Conservation (phyloP, 2,797 vertebrate genomes). For the Varecia variegata region DNA sequence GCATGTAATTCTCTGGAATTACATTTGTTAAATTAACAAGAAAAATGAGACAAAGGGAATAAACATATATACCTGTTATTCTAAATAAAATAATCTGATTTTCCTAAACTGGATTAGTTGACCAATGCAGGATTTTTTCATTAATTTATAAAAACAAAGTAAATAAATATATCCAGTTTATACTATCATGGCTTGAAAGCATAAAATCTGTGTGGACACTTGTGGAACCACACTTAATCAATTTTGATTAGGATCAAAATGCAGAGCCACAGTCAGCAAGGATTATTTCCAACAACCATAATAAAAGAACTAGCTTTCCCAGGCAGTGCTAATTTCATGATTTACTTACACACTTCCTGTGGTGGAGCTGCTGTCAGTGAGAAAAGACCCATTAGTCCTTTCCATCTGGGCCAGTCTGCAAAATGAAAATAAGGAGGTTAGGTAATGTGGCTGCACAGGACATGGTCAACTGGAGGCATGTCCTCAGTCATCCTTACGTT, state of each 20-base stretch:
- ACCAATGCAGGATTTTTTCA: background rate
- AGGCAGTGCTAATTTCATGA: background rate
- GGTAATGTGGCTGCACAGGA: fast-evolving
- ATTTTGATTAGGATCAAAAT: constrained; percentile 45
- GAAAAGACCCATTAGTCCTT: constrained; percentile 94
- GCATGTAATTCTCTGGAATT: background rate
- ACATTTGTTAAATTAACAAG: constrained; percentile 2
- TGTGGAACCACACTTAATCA: constrained; percentile 19
- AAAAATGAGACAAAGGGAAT: constrained; percentile 33
- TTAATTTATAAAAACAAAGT: background rate
- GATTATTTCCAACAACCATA: background rate
- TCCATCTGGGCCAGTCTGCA: constrained; percentile 97
- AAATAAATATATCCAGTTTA: constrained; percentile 34
- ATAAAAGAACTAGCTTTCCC: background rate
- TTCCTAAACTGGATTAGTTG: constrained; percentile 1
- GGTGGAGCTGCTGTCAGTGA: constrained; percentile 96
- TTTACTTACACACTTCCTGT: constrained; percentile 97
- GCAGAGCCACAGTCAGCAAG: background rate
- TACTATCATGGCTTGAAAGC: background rate
- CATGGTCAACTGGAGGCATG: background rate
- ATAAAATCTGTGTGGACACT: constrained; percentile 35
- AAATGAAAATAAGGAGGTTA: constrained; percentile 18
- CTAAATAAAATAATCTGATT: background rate
- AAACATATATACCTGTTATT: background rate
- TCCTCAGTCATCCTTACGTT: background rate